These are phyloP conservation scores for Drosophila kepulauana DNA, from an alignment of 1,140 invertebrate genomes.

Conservation along the genomic window DNA sequence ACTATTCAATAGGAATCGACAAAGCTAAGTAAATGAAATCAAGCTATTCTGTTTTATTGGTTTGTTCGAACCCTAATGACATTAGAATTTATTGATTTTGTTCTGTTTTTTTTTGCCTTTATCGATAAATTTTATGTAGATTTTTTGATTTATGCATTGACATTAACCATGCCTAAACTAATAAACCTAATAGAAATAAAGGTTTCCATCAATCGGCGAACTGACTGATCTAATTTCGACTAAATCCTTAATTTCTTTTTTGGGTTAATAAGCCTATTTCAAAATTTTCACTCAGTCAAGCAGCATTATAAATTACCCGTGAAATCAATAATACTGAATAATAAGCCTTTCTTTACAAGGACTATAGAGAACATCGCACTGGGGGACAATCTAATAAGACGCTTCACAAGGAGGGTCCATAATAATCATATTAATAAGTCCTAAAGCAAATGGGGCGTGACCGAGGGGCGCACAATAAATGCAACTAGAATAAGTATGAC, in stretches of 20 bases:
- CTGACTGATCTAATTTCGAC: no score
- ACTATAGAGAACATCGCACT: background rate
- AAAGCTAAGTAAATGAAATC: background rate
- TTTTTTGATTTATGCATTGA: background rate
- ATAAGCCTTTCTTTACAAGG: background rate
- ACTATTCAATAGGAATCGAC: background rate
- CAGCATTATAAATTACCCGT: background rate
- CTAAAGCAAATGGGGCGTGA: conserved; percentile 48
- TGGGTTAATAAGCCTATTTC: background rate
- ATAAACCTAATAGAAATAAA: no score
- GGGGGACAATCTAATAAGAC: conserved; percentile 34
- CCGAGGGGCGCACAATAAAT: conserved; percentile 44
- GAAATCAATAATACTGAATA: background rate
- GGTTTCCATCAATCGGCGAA: no score
- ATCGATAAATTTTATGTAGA: background rate
- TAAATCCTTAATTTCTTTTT: background rate
- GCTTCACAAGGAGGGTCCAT: conserved; percentile 28
- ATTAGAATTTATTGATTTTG: background rate
- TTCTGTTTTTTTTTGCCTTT: no score
- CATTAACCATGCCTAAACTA: no score
- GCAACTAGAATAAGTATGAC: conserved; percentile 40
- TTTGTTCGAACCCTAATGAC: background rate
- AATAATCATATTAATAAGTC: conserved; percentile 59
- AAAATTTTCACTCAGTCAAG: background rate
- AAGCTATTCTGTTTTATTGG: conserved; percentile 3